Percentiles rank a stretch among this genome's conserved stretches.
Evolutionary conservation across 2,113 vertebrate genomes (phyloP).

Genomic region (Ameiurus melas): DNA sequence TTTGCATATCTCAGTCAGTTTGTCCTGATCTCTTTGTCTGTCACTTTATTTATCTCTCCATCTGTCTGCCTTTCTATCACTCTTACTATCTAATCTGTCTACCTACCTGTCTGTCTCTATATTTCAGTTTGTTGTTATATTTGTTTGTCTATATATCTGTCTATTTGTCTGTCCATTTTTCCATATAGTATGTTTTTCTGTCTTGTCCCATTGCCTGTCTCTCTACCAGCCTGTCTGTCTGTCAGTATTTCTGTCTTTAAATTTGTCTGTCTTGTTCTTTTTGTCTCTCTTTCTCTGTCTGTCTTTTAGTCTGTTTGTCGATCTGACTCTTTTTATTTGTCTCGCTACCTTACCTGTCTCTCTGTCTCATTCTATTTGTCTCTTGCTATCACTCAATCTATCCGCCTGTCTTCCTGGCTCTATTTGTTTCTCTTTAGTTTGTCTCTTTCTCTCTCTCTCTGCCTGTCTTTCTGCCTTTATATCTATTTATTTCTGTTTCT

Average conservation of each 20-base stretch:
- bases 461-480: background rate
- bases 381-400: background rate
- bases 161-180: background rate
- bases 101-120: no score
- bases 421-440: background rate
- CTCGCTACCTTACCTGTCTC: no score
- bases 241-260: background rate
- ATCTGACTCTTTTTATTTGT: background rate
- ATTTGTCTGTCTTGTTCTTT: background rate
- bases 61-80: background rate
- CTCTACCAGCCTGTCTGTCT: background rate
- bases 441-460: background rate
- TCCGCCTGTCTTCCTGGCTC: background rate
- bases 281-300: background rate
- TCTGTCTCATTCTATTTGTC: background rate
- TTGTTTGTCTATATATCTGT: no score
- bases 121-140: no score
- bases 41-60: background rate
- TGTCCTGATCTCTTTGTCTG: background rate
- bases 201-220: background rate
- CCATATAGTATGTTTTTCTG: background rate
- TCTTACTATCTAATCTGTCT: background rate
- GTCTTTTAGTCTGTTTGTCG: background rate
- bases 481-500: background rate
- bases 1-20: background rate